Base-by-base conservation (phyloP, 2,113 vertebrate species). In the Pogonocichla stellata region DNA sequence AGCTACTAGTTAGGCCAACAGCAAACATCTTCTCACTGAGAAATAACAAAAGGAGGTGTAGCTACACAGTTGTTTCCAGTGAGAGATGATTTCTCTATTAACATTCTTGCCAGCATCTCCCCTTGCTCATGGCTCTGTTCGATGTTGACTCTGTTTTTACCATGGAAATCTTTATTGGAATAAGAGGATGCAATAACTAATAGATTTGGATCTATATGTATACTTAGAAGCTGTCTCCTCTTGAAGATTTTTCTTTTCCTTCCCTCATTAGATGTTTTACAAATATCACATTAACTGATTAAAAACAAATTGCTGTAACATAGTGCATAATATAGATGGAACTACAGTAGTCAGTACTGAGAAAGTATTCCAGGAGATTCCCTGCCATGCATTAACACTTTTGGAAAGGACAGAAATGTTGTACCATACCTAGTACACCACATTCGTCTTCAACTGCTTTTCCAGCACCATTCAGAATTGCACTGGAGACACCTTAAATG, bases 401-500 rank as follows among this genome's bases (percentile, higher is more conserved):
- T 66, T 62, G 69, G 45, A 71, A 70, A 70, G 28, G 16, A 58
- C 40, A 86, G 70, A 70, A 88, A 40, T 14, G 14, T n/a, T 33
- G 25, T n/a, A 66, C 36, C 60, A 95, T 98, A 99, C 99, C 98
- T 72, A 98, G 94, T 2, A 1, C 43, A 80, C 34, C 24, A 90
- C 99, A 99, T 77, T 99, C 98, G 0, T 19, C 38, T 94, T 98
- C 97, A 34, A 99, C 98, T 69, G 67, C 82, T 83, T 34, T 95
- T 88, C 99, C 99, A 86, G 99, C 99, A 82, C 97, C 90, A 8
- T 98, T 96, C 96, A 99, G 93, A 97, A 99, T 99, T 57, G 99
- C 99, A 96, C 97, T 98, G 64, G 99, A 99, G 42, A 99, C 99
- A 69, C 99, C 99, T 99, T 71, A 73, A 94, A 86, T 23, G 51